Evolutionary conservation across 2,113 vertebrate genomes (phyloP).

Genomic region (Menura novaehollandiae): DNA sequence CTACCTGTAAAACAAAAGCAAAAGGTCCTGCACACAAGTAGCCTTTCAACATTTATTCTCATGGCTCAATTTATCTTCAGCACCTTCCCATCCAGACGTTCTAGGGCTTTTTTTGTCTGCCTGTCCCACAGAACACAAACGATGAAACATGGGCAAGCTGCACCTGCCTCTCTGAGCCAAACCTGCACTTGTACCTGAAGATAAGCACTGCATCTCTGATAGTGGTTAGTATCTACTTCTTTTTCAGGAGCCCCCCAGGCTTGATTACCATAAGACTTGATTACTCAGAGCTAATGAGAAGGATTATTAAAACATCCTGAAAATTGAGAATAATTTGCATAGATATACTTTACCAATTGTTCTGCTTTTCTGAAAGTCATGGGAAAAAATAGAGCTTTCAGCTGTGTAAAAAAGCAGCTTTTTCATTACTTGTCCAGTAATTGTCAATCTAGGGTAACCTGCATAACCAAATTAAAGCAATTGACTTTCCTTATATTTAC

Average conservation of each 20-base stretch:
- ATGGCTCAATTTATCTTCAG: background rate
- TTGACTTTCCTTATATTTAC: slow-evolving; percentile 28
- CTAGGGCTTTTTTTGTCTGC: background rate
- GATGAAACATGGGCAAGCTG: background rate
- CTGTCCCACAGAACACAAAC: background rate
- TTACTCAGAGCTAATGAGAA: slow-evolving; percentile 16
- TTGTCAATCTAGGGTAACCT: background rate
- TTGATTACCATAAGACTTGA: background rate
- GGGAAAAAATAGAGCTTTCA: background rate
- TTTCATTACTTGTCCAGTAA: background rate
- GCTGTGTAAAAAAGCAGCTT: background rate
- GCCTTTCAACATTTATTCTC: background rate
- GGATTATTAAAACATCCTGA: slow-evolving; percentile 45
- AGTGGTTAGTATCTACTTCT: background rate
- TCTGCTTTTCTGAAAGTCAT: slow-evolving; percentile 24
- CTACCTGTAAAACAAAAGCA: background rate
- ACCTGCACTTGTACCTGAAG: background rate
- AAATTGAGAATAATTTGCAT: slow-evolving; percentile 37
- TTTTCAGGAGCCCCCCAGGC: background rate
- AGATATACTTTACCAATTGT: background rate
- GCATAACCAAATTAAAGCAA: slow-evolving; percentile 14
- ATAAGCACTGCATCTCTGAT: background rate
- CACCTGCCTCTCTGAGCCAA: background rate
- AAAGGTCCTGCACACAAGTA: background rate
- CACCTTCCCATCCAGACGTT: background rate